A percentile compares a stretch with the other conserved stretches of the same genome.
phyloP scores from a whole-genome alignment of 2,888 invertebrate genomes.

The Physocephala rufipes region DNA sequence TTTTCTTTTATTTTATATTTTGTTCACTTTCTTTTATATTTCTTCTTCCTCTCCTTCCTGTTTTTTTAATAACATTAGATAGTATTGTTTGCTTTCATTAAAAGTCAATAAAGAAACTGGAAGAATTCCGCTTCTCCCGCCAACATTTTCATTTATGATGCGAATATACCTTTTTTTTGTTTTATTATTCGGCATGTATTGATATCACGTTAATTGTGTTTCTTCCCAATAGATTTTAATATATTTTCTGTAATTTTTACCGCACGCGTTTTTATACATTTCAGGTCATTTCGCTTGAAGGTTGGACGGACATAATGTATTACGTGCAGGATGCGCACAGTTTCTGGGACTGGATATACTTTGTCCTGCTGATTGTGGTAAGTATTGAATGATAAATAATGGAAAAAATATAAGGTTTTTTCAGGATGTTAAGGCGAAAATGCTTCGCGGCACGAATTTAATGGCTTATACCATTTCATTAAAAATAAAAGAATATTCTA shows the following conservation, averaged over 20 bases:
- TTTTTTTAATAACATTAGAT: no score
- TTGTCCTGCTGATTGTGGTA: constrained; percentile 98
- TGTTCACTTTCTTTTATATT: no score
- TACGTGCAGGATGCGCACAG: constrained; percentile 99
- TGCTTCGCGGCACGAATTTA: no score
- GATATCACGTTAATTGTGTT: not conserved
- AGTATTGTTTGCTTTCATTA: no score
- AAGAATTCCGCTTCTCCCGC: not conserved
- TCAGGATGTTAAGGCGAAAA: no score
- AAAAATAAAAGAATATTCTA: no score
- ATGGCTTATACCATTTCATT: no score
- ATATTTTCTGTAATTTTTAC: not conserved
- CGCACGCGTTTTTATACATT: constrained; percentile 46
- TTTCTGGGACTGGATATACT: constrained; percentile 99
- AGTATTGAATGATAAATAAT: constrained; percentile 66
- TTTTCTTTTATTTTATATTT: no score
- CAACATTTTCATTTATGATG: not conserved
- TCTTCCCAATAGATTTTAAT: not conserved
- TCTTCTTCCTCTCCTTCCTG: no score
- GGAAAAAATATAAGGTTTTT: not conserved
- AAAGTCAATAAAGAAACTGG: not conserved
- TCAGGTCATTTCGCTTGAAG: constrained; percentile 98
- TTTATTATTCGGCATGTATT: not conserved
- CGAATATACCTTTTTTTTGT: not conserved
- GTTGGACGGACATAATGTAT: constrained; percentile 99